These are phyloP conservation scores for Ptychoptera contaminata DNA, from an alignment of 2,888 invertebrate species.

Conservation along the genomic window DNA sequence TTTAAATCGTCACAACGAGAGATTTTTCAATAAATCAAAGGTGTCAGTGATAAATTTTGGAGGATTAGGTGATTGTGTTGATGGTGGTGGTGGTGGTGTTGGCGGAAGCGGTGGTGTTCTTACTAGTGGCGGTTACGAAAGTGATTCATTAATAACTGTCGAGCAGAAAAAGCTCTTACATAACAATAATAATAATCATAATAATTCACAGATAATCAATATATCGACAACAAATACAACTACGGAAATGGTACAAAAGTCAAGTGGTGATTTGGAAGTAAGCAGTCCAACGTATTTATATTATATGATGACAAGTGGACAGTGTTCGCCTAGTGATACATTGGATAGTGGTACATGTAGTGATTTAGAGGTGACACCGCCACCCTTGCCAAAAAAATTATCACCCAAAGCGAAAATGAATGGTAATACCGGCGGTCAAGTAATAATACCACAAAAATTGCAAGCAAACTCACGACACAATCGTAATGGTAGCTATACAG, in stretches of 20 bases:
- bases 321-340: slow-evolving; percentile 67
- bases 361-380: slow-evolving; percentile 50
- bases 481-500: slow-evolving; percentile 38
- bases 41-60: slow-evolving; percentile 9
- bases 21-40: slow-evolving; percentile 7
- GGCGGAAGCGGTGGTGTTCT: too few relatives aligned
- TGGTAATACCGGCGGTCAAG: slow-evolving; percentile 16
- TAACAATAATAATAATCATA: background rate
- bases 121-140: background rate
- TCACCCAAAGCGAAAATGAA: slow-evolving; percentile 26
- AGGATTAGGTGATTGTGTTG: background rate
- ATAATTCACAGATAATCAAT: background rate
- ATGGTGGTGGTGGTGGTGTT: too few relatives aligned
- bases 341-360: slow-evolving; percentile 75
- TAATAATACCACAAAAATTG: slow-evolving; percentile 32
- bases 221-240: background rate
- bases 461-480: slow-evolving; percentile 2
- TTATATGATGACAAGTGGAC: slow-evolving; percentile 56
- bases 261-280: slow-evolving; percentile 19
- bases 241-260: slow-evolving; percentile 15
- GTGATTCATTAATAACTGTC: slow-evolving; percentile 1
- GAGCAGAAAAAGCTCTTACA: background rate
- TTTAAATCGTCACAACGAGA: background rate
- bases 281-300: slow-evolving; percentile 22
- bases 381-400: slow-evolving; percentile 51